phyloP scores from a whole-genome alignment of 2,888 invertebrate species.

The Cosmopolites sordidus region DNA sequence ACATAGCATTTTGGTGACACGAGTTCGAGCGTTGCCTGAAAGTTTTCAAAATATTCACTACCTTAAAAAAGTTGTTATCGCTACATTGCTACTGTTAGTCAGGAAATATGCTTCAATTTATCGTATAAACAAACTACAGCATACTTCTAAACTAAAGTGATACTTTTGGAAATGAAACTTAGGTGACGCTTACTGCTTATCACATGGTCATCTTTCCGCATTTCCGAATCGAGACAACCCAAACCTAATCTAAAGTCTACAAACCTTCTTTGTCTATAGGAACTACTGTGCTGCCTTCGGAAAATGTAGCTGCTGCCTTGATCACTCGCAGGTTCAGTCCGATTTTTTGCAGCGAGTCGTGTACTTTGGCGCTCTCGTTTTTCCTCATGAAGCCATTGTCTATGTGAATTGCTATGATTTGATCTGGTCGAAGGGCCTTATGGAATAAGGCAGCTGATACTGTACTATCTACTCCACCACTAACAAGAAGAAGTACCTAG shows the following conservation, averaged over 20 bases:
- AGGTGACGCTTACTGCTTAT: neutral
- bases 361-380: constrained; percentile 70
- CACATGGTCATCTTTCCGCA: neutral
- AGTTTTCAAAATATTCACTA: neutral
- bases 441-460: constrained; percentile 95
- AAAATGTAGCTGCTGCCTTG: constrained; percentile 67
- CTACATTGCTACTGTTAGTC: too few relatives aligned
- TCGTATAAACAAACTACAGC: too few relatives aligned
- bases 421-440: constrained; percentile 82
- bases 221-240: neutral
- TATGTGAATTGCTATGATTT: constrained; percentile 94
- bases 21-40: constrained; percentile 50
- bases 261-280: constrained; percentile 42
- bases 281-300: constrained; percentile 78
- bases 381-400: constrained; percentile 99
- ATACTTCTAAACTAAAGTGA: neutral
- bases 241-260: neutral
- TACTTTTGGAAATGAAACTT: constrained; percentile 2
- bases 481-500: constrained; percentile 76
- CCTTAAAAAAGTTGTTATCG: too few relatives aligned
- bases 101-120: too few relatives aligned
- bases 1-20: constrained; percentile 78
- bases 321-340: constrained; percentile 57
- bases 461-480: constrained; percentile 99
- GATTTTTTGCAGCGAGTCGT: constrained; percentile 37